These are phyloP conservation scores for Cryptus armator DNA, from an alignment of 2,888 invertebrate genomes.

Conservation along the genomic window DNA sequence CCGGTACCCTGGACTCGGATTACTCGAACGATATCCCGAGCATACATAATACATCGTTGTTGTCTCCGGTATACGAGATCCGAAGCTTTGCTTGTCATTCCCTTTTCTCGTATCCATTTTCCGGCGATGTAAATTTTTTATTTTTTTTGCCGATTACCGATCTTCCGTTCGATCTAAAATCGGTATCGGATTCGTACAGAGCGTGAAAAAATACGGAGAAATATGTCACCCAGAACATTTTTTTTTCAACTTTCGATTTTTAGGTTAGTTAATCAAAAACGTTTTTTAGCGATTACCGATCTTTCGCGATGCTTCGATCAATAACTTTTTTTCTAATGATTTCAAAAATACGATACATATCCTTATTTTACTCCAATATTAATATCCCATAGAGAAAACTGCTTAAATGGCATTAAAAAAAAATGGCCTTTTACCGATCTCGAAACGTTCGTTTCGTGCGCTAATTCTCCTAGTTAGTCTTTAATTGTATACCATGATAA, in stretches of 20 bases:
- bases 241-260: neutral
- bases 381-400: too few species aligned
- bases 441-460: neutral
- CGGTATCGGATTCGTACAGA: neutral
- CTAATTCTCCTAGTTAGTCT: too few species aligned
- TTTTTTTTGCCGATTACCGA: neutral
- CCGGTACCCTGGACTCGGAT: slow-evolving; percentile 70
- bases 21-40: slow-evolving; percentile 73
- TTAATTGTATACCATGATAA: neutral
- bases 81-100: neutral
- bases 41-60: slow-evolving; percentile 75
- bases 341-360: too few species aligned
- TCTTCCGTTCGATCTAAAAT: too few species aligned
- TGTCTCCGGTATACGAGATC: neutral
- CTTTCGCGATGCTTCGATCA: too few species aligned
- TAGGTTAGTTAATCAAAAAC: too few species aligned
- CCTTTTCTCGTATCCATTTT: neutral
- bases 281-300: too few species aligned
- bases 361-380: too few species aligned
- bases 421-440: neutral
- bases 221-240: neutral
- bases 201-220: neutral
- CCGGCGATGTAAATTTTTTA: neutral
- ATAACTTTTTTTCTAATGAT: too few species aligned
- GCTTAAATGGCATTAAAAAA: neutral